Evolutionary conservation across 2,797 vertebrate genomes (phyloP).

Genomic region (Ibycter americanus): DNA sequence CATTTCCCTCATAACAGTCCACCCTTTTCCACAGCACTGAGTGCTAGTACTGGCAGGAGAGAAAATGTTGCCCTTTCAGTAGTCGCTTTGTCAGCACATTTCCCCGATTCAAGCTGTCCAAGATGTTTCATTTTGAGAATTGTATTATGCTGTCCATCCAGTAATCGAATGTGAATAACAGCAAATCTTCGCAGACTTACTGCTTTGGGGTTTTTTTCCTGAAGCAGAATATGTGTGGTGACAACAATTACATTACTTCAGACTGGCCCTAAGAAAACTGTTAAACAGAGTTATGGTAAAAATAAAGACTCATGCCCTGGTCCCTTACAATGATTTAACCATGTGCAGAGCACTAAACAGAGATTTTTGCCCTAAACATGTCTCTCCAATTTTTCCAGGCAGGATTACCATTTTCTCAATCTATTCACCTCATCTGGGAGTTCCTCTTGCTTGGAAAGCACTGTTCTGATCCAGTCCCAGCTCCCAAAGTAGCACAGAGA

Average conservation of each 20-base stretch:
- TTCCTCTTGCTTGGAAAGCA: neutral
- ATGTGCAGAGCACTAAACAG: neutral
- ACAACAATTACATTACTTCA: neutral
- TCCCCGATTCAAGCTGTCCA: neutral
- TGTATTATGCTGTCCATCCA: neutral
- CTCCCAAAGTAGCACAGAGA: neutral
- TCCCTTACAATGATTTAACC: neutral
- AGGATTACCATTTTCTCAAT: neutral
- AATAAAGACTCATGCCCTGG: neutral
- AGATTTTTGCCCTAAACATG: neutral
- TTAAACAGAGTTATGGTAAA: neutral
- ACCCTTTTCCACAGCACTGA: neutral
- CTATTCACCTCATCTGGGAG: neutral
- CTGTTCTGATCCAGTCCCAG: neutral
- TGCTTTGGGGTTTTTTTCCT: neutral
- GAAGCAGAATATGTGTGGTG: neutral
- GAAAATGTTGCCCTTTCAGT: neutral
- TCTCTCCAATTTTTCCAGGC: neutral
- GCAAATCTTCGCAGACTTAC: neutral
- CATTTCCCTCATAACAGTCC: neutral
- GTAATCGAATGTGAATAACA: neutral
- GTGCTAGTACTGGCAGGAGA: neutral
- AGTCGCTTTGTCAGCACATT: neutral
- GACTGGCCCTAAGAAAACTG: neutral
- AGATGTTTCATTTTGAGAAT: neutral